These are phyloP conservation scores for Blastobasis lacticolella DNA, from an alignment of 2,888 invertebrate genomes.

Conservation along the genomic window DNA sequence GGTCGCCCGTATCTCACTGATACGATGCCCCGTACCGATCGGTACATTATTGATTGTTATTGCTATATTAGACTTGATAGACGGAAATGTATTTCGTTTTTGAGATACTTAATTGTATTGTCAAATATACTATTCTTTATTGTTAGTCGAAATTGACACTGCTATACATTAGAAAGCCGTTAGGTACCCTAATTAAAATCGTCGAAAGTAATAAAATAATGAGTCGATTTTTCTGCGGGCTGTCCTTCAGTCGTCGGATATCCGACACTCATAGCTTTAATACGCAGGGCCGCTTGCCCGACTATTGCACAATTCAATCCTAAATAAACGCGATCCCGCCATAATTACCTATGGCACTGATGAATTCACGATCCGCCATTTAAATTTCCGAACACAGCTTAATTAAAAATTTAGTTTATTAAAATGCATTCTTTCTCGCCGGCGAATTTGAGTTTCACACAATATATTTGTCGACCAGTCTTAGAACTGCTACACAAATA, in stretches of 20 bases:
- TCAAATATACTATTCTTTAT: too few species aligned
- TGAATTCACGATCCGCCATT: slow-evolving; percentile 52
- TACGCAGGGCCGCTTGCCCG: slow-evolving; percentile 42
- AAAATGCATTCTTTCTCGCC: slow-evolving; percentile 22
- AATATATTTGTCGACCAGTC: too few species aligned
- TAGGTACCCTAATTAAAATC: too few species aligned
- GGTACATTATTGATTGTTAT: too few species aligned
- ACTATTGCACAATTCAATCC: slow-evolving; percentile 58
- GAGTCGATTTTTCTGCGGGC: slow-evolving; percentile 18
- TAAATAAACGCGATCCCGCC: slow-evolving; percentile 57
- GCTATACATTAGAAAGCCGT: too few species aligned
- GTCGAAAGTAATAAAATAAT: neutral
- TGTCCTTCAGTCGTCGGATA: slow-evolving; percentile 60
- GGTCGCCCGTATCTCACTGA: slow-evolving; percentile 7
- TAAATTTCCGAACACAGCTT: slow-evolving; percentile 41
- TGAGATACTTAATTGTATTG: too few species aligned
- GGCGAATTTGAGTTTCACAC: too few species aligned
- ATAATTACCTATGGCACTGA: slow-evolving; percentile 64
- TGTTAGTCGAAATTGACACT: too few species aligned
- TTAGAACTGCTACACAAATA: too few species aligned
- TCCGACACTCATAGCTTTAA: slow-evolving; percentile 62
- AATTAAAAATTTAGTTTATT: slow-evolving; percentile 46
- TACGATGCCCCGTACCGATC: too few species aligned
- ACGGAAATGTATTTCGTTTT: too few species aligned
- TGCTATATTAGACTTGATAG: too few species aligned